These are phyloP conservation scores for Aethes cnicana DNA, from an alignment of 2,888 invertebrate species.

Conservation along the genomic window DNA sequence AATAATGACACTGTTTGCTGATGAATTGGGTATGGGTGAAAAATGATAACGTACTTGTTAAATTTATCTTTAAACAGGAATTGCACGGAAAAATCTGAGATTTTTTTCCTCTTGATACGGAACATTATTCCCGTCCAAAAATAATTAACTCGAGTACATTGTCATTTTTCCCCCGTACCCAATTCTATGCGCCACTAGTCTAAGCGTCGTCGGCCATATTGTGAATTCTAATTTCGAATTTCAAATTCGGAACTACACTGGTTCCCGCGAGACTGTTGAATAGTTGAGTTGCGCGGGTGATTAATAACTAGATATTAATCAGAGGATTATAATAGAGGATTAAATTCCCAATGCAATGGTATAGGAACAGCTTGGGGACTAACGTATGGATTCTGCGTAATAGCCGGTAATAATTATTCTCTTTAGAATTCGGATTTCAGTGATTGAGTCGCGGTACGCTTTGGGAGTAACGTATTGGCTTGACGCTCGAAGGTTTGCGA, in stretches of 20 bases:
- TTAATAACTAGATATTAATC: conserved; percentile 31
- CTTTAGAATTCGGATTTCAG: conserved; percentile 20
- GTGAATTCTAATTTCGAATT: conserved; percentile 31
- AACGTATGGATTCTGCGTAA: conserved; percentile 14
- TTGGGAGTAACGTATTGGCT: conserved; percentile 10
- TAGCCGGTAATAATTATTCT: conserved; percentile 20
- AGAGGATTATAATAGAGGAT: conserved; percentile 26
- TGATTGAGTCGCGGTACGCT: conserved; percentile 1
- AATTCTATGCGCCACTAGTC: conserved; percentile 4
- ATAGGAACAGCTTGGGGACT: conserved; percentile 12
- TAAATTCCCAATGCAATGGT: conserved; percentile 26
- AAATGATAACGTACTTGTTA: too few relatives aligned
- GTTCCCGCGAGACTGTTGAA: conserved; percentile 27
- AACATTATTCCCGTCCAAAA: too few relatives aligned
- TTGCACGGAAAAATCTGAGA: too few relatives aligned
- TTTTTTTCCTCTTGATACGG: too few relatives aligned
- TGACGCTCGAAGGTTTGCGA: conserved; percentile 4
- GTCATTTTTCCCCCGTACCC: conserved; percentile 14
- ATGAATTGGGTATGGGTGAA: too few relatives aligned
- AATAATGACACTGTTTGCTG: too few relatives aligned
- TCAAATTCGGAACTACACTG: conserved; percentile 27
- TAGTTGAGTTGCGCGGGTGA: conserved; percentile 28
- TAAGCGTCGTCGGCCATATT: conserved; percentile 21
- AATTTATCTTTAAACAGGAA: too few relatives aligned
- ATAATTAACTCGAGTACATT: too few relatives aligned